Percentiles rank a stretch among this genome's conserved stretches.
phyloP scores from a whole-genome alignment of 2,888 invertebrate species.

The Baccha elongata region DNA sequence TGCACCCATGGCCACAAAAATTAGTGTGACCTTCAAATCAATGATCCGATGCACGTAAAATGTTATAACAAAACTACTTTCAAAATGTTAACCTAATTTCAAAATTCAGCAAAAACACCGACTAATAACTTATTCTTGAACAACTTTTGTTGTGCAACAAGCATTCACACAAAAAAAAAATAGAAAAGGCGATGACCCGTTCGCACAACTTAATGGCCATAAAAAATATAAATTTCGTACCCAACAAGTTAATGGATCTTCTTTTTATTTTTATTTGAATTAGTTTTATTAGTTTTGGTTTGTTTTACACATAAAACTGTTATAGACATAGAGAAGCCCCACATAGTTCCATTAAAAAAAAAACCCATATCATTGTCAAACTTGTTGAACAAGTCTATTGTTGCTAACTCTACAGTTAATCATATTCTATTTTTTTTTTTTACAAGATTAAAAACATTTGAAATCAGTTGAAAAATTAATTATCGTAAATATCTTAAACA shows the following conservation, averaged over 20 bases:
- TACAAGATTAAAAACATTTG: background rate
- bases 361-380: background rate
- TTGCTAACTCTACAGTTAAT: background rate
- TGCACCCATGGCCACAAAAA: constrained; percentile 31
- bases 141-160: constrained; percentile 41
- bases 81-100: constrained; percentile 51
- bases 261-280: background rate
- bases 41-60: constrained; percentile 54
- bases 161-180: constrained; percentile 27
- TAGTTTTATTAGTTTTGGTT: background rate
- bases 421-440: too few species aligned
- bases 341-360: background rate
- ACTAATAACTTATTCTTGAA: constrained; percentile 40
- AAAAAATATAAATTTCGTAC: constrained; percentile 60
- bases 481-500: background rate
- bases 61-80: constrained; percentile 30
- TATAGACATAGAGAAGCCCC: background rate
- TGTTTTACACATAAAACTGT: constrained; percentile 12
- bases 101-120: constrained; percentile 41
- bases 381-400: background rate
- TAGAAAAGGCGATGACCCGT: constrained; percentile 9
- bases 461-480: background rate
- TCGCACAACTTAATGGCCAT: constrained; percentile 47
- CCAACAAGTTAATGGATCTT: constrained; percentile 8
- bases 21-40: constrained; percentile 57